Evolutionary conservation across 2,113 vertebrate genomes (phyloP).

Genomic region (Chamaea fasciata): DNA sequence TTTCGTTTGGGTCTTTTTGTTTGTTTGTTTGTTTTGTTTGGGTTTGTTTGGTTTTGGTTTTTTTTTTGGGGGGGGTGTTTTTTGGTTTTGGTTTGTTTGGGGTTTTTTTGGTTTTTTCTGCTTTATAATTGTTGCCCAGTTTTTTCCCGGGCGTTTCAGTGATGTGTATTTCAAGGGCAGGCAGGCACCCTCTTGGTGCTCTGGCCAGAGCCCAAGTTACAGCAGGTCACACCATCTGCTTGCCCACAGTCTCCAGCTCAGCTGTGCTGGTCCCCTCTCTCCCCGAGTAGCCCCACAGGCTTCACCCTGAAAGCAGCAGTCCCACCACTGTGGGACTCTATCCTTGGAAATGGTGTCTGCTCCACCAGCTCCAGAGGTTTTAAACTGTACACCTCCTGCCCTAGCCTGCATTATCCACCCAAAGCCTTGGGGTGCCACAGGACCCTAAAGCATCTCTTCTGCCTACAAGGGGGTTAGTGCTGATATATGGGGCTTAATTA

Average conservation of each 20-base stretch:
- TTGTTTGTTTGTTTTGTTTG: not conserved
- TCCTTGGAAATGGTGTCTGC: not conserved
- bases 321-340: no score
- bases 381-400: not conserved
- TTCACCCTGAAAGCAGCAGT: not conserved
- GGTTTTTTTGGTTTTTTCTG: not conserved
- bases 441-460: not conserved
- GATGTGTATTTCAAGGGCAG: not conserved
- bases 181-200: not conserved
- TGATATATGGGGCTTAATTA: not conserved
- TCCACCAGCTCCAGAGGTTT: not conserved
- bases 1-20: no score
- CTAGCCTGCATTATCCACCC: not conserved
- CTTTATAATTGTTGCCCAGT: not conserved
- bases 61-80: no score
- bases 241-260: not conserved
- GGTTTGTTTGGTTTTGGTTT: not conserved
- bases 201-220: not conserved
- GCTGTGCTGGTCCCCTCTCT: not conserved
- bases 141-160: not conserved
- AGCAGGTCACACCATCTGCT: not conserved
- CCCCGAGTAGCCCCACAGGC: rapidly evolving
- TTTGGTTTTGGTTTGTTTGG: no score
- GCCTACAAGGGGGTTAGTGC: not conserved
- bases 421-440: rapidly evolving